These are phyloP conservation scores for Drosophila neotestacea DNA, from an alignment of 2,888 invertebrate genomes.

Conservation along the genomic window DNA sequence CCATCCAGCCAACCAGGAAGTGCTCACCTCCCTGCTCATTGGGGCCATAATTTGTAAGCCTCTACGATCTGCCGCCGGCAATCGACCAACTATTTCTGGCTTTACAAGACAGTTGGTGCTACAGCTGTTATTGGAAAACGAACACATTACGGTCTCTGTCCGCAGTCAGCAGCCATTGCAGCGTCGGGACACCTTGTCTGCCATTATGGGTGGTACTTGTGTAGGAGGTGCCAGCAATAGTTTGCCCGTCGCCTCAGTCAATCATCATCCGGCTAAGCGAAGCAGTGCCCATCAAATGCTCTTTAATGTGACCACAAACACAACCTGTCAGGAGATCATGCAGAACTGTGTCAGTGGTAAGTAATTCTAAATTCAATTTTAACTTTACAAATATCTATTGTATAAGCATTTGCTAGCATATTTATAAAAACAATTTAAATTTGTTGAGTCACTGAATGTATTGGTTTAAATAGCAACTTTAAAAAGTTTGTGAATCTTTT, in stretches of 20 bases:
- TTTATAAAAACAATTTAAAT: too few species aligned
- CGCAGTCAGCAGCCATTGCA: constrained; percentile 85
- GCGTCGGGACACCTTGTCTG: constrained; percentile 76
- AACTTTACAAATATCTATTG: too few species aligned
- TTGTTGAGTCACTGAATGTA: too few species aligned
- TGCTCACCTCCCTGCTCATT: constrained; percentile 91
- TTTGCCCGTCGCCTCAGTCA: constrained; percentile 78
- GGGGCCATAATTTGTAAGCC: constrained; percentile 79
- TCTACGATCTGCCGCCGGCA: constrained; percentile 48
- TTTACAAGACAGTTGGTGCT: constrained; percentile 94
- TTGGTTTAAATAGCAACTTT: too few species aligned
- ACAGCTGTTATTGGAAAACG: constrained; percentile 94
- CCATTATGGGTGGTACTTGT: constrained; percentile 53
- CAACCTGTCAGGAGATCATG: constrained; percentile 90
- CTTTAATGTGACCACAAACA: constrained; percentile 90
- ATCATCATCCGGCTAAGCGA: constrained; percentile 90
- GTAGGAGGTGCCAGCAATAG: constrained; percentile 55
- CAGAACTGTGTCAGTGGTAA: constrained; percentile 87
- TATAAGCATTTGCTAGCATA: too few species aligned
- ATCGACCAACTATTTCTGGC: constrained; percentile 88
- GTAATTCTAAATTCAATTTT: constrained; percentile 15
- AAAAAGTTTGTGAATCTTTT: too few species aligned
- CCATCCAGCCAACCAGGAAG: constrained; percentile 93
- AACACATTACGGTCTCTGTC: constrained; percentile 92
- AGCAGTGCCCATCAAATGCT: constrained; percentile 90